Percentiles rank a stretch among this genome's conserved stretches.
Evolutionary conservation across 2,888 invertebrate species (phyloP).

Genomic region (Eudemis profundana): DNA sequence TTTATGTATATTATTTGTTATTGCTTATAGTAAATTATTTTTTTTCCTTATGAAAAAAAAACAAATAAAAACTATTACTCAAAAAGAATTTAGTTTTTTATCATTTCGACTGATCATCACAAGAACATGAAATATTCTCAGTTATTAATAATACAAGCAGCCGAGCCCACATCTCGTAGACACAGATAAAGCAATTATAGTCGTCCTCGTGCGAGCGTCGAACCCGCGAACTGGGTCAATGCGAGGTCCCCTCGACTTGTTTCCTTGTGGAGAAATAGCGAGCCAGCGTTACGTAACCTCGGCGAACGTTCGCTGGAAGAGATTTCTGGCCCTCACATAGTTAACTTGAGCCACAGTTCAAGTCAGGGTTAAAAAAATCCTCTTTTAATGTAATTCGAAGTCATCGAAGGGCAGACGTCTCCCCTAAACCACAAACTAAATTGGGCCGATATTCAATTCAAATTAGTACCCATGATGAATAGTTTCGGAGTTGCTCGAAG

Average conservation of each 20-base stretch:
- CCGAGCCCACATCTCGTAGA: constrained; percentile 25
- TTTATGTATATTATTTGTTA: no score
- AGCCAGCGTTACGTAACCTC: constrained; percentile 27
- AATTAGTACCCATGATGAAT: background rate
- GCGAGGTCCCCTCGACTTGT: constrained; percentile 32
- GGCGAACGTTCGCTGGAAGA: constrained; percentile 14
- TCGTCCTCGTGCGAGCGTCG: constrained; percentile 34
- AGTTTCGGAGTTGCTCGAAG: background rate
- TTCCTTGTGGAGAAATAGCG: constrained; percentile 36
- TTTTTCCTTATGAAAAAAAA: no score
- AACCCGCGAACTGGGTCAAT: constrained; percentile 37
- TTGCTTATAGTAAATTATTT: no score
- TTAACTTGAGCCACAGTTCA: no score
- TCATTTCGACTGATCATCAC: background rate
- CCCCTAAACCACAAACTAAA: background rate
- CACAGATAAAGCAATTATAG: constrained; percentile 24
- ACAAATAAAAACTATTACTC: no score
- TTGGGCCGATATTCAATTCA: background rate
- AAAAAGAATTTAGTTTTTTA: background rate
- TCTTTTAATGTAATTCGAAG: no score
- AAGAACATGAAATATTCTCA: background rate
- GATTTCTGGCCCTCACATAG: background rate
- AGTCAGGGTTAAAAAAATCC: no score
- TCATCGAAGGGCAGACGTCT: background rate
- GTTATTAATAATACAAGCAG: background rate